Evolutionary conservation across 2,797 vertebrate genomes (phyloP), one percentile per base, ranked within the genome.

Genomic region (Gymnocypris eckloni): DNA sequence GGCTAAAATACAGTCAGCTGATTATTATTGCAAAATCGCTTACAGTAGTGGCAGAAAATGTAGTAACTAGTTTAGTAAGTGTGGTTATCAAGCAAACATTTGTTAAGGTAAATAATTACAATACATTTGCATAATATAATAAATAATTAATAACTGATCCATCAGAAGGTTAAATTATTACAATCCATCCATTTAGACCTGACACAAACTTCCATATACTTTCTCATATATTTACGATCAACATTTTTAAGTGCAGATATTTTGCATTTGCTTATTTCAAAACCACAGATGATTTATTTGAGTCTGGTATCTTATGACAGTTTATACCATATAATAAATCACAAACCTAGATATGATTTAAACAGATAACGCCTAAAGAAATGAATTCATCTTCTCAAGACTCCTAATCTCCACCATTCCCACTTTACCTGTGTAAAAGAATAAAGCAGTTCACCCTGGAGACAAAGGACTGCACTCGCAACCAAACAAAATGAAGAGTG

Each of bases 401-500:
- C 61, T 77, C 45, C 61, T 84, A 84, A 52, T 84, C 61, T 75
- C 25, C 45, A 50, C 69, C 22, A 48, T 54, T 66, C 45, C 56
- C 28, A 37, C 37, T 72, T 78, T 81, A 88, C 50, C 84, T 56
- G 50, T 79, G 83, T 84, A 83, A 73, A 73, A 48, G 67, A 86
- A 86, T 84, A 79, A 87, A 56, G 6, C 59, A 84, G 59, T 66
- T 82, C 48, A 45, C 45, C 84, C 73, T 28, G 48, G 76, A 81
- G 71, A 79, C 64, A 75, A 59, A 70, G 41, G 72, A 39, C 79
- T 78, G 25, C 84, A 73, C 22, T 64, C 69, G 11, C 41, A 69
- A 83, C 71, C 50, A 89, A 84, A 85, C 67, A 83, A 84, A 86
- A 87, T 71, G 72, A 88, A 85, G 82, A 64, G 86, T 82, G 80